A percentile compares a stretch with the other conserved stretches of the same genome.
Evolutionary conservation across 1,140 invertebrate genomes (phyloP).

Genomic region (Drosophila gunungcola): DNA sequence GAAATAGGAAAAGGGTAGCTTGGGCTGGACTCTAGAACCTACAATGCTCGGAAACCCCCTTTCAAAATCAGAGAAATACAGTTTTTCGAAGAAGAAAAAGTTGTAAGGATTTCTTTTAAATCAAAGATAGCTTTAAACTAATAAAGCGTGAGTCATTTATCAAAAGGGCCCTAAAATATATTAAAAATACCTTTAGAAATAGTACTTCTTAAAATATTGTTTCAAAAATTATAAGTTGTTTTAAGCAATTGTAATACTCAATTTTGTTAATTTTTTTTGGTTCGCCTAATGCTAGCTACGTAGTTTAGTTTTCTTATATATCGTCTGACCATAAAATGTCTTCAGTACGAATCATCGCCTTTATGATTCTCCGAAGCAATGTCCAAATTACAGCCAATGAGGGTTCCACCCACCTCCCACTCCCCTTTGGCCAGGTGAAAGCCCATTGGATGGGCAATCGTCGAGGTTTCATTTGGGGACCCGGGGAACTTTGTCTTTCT

Average conservation of each 20-base stretch:
- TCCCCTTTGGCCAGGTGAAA: conserved; percentile 19
- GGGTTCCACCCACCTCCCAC: conserved; percentile 2
- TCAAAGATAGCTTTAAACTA: no score
- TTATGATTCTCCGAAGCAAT: neutral
- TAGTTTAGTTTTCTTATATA: neutral
- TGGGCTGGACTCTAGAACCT: neutral
- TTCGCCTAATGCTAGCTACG: neutral
- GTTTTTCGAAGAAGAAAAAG: neutral
- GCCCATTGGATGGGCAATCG: conserved; percentile 60
- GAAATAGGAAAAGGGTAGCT: neutral
- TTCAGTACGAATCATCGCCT: conserved; percentile 7
- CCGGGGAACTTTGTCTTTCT: conserved; percentile 11
- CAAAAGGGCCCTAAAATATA: no score
- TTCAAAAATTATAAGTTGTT: no score
- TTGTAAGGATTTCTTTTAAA: neutral
- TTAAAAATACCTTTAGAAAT: no score
- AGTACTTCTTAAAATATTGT: no score
- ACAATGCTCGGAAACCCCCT: no score
- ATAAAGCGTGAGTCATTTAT: no score
- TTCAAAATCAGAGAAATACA: neutral
- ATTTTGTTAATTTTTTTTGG: no score
- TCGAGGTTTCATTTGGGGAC: conserved; percentile 7
- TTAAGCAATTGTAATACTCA: no score
- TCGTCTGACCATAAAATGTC: neutral
- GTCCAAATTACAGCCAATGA: conserved; percentile 3